phyloP scores from a whole-genome alignment of 2,888 invertebrate species.

The Danaus chrysippus region DNA sequence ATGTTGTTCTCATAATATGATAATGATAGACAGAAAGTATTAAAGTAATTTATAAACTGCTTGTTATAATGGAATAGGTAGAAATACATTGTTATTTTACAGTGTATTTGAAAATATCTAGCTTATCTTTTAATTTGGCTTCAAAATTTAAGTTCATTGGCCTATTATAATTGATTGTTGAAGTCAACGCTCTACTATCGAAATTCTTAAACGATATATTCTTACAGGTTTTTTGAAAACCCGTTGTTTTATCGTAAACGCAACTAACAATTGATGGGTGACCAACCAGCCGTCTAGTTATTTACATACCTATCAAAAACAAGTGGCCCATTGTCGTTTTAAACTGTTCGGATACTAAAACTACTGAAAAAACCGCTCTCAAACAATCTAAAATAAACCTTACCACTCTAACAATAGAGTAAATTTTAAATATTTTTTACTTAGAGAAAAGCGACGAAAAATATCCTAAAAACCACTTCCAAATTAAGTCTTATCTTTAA shows the following conservation, averaged over 20 bases:
- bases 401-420: conserved; percentile 26
- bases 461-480: conserved; percentile 28
- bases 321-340: conserved; percentile 70
- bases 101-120: neutral
- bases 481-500: conserved; percentile 28
- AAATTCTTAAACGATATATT: conserved; percentile 18
- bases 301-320: conserved; percentile 75
- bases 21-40: too few relatives aligned
- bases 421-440: conserved; percentile 28
- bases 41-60: too few relatives aligned
- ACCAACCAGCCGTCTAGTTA: conserved; percentile 72
- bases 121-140: neutral
- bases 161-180: conserved; percentile 13
- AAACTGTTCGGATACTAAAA: conserved; percentile 57
- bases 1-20: too few relatives aligned
- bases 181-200: conserved; percentile 27
- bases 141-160: conserved; percentile 12
- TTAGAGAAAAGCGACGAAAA: conserved; percentile 51
- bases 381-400: conserved; percentile 40
- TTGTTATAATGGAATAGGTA: too few relatives aligned
- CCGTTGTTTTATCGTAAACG: conserved; percentile 45
- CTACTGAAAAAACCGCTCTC: conserved; percentile 60
- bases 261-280: conserved; percentile 59
- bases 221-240: conserved; percentile 36
- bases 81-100: neutral